phyloP scores from a whole-genome alignment of 2,888 invertebrate species.

The Orthonychiurus folsomi region DNA sequence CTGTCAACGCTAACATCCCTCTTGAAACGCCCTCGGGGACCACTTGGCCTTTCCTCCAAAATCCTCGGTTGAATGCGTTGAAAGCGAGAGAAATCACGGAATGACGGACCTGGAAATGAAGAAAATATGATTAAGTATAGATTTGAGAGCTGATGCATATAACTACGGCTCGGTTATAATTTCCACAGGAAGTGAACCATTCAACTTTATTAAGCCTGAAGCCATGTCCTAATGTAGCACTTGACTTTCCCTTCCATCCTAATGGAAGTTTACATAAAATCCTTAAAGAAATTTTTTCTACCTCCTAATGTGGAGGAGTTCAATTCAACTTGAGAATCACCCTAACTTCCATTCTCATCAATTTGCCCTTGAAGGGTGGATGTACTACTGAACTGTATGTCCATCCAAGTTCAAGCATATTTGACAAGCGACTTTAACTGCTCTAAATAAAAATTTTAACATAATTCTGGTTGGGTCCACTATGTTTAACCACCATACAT shows the following conservation, averaged over 20 bases:
- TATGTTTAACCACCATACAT: too few relatives aligned
- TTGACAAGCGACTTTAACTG: too few relatives aligned
- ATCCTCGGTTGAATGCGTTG: slow-evolving; percentile 12
- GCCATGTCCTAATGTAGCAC: not conserved
- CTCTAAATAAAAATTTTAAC: too few relatives aligned
- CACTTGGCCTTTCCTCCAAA: slow-evolving; percentile 3
- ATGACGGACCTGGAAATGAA: not conserved
- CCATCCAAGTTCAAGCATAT: too few relatives aligned
- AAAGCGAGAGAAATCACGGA: slow-evolving; percentile 12
- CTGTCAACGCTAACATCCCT: slow-evolving; percentile 5
- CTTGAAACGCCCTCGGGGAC: slow-evolving; percentile 5
- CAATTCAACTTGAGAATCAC: too few relatives aligned
- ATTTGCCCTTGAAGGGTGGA: not conserved
- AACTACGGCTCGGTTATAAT: not conserved
- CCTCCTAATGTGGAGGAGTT: too few relatives aligned
- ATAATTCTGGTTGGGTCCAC: too few relatives aligned
- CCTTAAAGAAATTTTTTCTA: too few relatives aligned
- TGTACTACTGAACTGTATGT: too few relatives aligned
- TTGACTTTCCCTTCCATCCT: not conserved
- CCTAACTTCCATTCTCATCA: too few relatives aligned
- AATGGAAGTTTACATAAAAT: too few relatives aligned
- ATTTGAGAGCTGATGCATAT: not conserved
- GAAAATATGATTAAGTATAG: too few relatives aligned
- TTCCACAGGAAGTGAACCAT: not conserved
- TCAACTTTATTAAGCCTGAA: not conserved